Evolutionary conservation across 2,113 vertebrate genomes (phyloP), one percentile per base, ranked within the genome.

Genomic region (Anser brachyrhynchus): DNA sequence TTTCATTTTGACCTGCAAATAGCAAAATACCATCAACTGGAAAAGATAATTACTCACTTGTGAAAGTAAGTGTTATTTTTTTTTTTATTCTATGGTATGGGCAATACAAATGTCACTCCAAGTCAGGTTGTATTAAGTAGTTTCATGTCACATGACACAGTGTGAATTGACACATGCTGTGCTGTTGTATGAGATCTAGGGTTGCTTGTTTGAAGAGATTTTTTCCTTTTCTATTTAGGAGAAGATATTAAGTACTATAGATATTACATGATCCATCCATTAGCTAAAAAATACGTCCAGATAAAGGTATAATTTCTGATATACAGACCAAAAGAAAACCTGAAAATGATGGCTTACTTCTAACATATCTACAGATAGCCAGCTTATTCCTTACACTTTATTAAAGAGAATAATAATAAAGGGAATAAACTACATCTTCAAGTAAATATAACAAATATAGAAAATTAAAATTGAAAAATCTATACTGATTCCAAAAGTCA

Each of bases 41-140:
- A 93, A 97, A 92, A 97, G 91, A 97, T 98, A 98, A 98, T 98
- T 97, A 97, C 89, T 96, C 89, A 96, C 96, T 97, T 97, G 97
- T 97, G 97, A 97, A 97, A 95, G 88, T 92, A 96, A 96, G 95
- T 95, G 90, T 95, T 96, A 93, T 95, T 96, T 91, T 92, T 46
- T 39, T 96, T 91, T 93, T 89, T 93, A 79, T 96, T 94, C 54
- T 78, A 73, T 78, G 90, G 85, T 95, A 87, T 41, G 66, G 92
- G 96, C 94, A 97, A 97, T 94, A 96, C 92, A 97, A 96, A 97
- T 96, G 96, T 97, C 97, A 97, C 94, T 97, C 89, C 85, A 59
- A 95, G 93, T 95, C 95, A 93, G 96, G 92, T 72, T 97, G 96
- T 94, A 97, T 97, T 97, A 98, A 98, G 96, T 93, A 97, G 96